Conservation (phyloP, 2,797 vertebrate species). For the Enteromius radiatus region DNA sequence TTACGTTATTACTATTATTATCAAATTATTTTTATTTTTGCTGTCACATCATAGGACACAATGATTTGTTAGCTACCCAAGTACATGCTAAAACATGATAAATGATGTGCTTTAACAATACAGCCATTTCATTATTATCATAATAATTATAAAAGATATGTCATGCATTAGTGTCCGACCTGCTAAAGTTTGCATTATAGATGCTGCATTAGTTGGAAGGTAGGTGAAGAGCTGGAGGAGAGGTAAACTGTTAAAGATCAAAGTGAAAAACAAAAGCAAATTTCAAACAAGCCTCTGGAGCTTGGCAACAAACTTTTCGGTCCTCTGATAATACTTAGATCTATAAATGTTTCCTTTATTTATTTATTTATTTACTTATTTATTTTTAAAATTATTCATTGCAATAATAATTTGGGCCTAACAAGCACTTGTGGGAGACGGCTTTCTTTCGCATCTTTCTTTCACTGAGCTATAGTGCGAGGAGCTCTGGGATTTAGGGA, state of each 20-base stretch:
- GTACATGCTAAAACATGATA: too few species aligned
- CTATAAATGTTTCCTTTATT: constrained; percentile 82
- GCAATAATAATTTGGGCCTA: constrained; percentile 87
- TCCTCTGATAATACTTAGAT: constrained; percentile 80
- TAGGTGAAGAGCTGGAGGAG: constrained; percentile 75
- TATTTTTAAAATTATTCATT: constrained; percentile 86
- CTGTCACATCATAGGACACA: too few species aligned
- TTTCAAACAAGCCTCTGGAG: constrained; percentile 76
- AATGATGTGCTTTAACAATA: neutral
- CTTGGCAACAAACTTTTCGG: constrained; percentile 76
- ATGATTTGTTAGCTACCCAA: too few species aligned
- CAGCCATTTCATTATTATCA: neutral
- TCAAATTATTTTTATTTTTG: too few species aligned
- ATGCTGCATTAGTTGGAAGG: constrained; percentile 64
- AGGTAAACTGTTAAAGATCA: constrained; percentile 83
- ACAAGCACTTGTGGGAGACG: constrained; percentile 94
- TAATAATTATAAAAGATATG: neutral
- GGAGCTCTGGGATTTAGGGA: constrained; percentile 84
- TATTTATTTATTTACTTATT: constrained; percentile 83
- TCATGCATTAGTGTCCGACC: neutral
- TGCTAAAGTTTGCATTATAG: constrained; percentile 36
- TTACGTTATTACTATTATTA: too few species aligned
- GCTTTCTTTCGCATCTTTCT: constrained; percentile 79
- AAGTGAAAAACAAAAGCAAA: constrained; percentile 79
- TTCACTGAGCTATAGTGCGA: constrained; percentile 74